Conservation (phyloP, 2,797 vertebrate species). For the Acipenser transmontanus region DNA sequence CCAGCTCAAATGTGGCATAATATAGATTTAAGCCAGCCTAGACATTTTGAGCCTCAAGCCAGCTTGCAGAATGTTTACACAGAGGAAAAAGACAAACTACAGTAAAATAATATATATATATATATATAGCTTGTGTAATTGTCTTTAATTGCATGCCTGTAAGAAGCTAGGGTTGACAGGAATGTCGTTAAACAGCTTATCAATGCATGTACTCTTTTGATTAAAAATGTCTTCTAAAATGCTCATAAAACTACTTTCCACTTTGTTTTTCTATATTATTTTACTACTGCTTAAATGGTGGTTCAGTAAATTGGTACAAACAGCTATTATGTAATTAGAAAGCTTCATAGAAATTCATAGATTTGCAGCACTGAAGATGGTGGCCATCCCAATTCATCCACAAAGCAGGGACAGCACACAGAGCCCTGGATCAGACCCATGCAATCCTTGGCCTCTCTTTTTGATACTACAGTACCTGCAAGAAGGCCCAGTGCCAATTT, state of each 20-base stretch:
- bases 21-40: conserved; percentile 30
- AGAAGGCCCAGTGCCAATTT: no score
- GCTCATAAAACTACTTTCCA: conserved; percentile 7
- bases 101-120: no score
- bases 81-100: conserved; percentile 11
- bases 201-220: background rate
- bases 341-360: no score
- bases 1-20: conserved; percentile 36
- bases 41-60: conserved; percentile 21
- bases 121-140: conserved; percentile 13
- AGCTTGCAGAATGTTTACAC: conserved; percentile 24
- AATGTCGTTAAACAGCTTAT: conserved; percentile 13
- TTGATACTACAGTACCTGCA: no score
- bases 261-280: background rate
- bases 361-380: no score
- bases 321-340: no score
- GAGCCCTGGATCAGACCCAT: no score
- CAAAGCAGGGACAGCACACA: no score
- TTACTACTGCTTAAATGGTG: no score
- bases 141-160: conserved; percentile 19
- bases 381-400: no score
- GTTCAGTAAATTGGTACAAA: no score
- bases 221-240: background rate
- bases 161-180: conserved; percentile 1
- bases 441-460: no score